phyloP scores from a whole-genome alignment of 1,140 invertebrate species.

The Hestina assimilis region DNA sequence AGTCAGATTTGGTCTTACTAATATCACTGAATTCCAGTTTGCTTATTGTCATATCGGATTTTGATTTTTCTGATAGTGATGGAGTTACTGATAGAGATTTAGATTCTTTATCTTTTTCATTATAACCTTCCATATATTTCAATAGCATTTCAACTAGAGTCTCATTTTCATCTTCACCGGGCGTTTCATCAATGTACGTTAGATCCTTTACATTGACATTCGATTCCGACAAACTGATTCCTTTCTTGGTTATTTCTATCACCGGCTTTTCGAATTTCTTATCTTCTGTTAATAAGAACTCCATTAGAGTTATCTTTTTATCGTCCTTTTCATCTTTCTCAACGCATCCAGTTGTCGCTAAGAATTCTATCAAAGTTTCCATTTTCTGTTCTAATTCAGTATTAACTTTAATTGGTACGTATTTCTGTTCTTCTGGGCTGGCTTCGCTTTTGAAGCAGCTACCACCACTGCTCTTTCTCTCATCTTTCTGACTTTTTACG shows the following conservation, averaged over 20 bases:
- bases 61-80: constrained; percentile 66
- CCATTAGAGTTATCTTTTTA: constrained; percentile 71
- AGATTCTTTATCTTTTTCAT: constrained; percentile 48
- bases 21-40: constrained; percentile 72
- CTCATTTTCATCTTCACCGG: constrained; percentile 60
- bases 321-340: constrained; percentile 65
- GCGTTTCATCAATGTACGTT: constrained; percentile 73
- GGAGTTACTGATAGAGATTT: constrained; percentile 61
- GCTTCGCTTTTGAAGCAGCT: constrained; percentile 72
- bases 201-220: constrained; percentile 69
- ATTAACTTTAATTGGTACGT: constrained; percentile 57
- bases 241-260: constrained; percentile 57
- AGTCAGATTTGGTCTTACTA: constrained; percentile 70
- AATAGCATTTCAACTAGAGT: constrained; percentile 71
- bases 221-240: constrained; percentile 59
- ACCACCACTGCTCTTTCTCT: constrained; percentile 62
- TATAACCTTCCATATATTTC: constrained; percentile 73
- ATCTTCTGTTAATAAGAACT: constrained; percentile 66
- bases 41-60: constrained; percentile 74
- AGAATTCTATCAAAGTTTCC: constrained; percentile 72
- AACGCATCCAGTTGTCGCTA: constrained; percentile 63
- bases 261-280: constrained; percentile 51
- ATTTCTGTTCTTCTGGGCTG: constrained; percentile 58
- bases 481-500: constrained; percentile 70
- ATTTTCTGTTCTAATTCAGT: constrained; percentile 70